A percentile compares a stretch with the other conserved stretches of the same genome.
Evolutionary conservation across 1,140 invertebrate genomes (phyloP).

Genomic region (Acarapis woodi): DNA sequence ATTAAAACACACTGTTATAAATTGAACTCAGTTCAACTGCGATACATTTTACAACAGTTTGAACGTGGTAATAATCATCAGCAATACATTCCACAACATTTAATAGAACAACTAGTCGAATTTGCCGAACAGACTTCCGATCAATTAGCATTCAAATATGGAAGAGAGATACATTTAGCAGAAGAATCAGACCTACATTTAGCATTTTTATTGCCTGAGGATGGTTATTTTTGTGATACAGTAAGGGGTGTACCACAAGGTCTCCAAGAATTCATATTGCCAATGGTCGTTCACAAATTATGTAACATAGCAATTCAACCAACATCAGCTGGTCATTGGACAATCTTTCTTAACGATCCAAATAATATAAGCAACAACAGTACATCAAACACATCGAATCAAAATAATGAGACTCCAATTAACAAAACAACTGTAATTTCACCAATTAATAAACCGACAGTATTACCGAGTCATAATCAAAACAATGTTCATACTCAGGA

Average conservation of each 20-base stretch:
- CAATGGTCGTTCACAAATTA: conserved; percentile 49
- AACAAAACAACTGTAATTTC: no score
- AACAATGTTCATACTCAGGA: conserved; percentile 6
- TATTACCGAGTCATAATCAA: no score
- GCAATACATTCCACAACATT: conserved; percentile 27
- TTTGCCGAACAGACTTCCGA: conserved; percentile 79
- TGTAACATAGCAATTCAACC: conserved; percentile 65
- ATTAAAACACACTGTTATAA: conserved; percentile 91
- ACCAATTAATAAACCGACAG: no score
- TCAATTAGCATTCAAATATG: conserved; percentile 59
- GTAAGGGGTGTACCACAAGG: conserved; percentile 70
- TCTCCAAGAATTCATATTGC: conserved; percentile 62
- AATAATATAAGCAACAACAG: no score
- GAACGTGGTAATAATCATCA: conserved; percentile 31
- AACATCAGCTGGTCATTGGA: conserved; percentile 68
- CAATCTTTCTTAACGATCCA: conserved; percentile 50
- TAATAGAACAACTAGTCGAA: conserved; percentile 33
- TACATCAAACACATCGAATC: no score
- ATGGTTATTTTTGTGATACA: conserved; percentile 92
- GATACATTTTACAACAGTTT: conserved; percentile 51
- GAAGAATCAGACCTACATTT: conserved; percentile 66
- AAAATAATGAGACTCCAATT: no score
- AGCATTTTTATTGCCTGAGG: conserved; percentile 72
- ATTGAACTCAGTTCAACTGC: conserved; percentile 78
- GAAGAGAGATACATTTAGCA: conserved; percentile 21